These are phyloP conservation scores for Ranitomeya imitator DNA, from an alignment of 2,113 vertebrate species.

Conservation along the genomic window DNA sequence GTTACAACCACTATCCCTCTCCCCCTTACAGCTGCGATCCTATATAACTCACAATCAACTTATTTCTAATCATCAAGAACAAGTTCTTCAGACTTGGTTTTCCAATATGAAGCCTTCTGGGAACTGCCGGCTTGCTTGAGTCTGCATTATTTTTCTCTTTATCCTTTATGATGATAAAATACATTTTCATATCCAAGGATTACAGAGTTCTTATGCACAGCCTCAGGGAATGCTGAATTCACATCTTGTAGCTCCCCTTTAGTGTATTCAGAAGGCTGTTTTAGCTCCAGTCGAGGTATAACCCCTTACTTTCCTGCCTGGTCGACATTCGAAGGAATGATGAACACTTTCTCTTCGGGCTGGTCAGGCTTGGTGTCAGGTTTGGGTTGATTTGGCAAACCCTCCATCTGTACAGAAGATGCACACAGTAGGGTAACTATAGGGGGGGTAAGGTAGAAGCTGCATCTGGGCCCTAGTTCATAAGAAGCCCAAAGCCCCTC, in stretches of 20 bases:
- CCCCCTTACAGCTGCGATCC: too few relatives aligned
- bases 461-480: too few relatives aligned
- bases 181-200: conserved; percentile 13
- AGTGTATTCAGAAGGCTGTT: not conserved
- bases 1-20: too few relatives aligned
- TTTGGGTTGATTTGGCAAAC: not conserved
- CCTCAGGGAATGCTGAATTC: not conserved
- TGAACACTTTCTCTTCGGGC: not conserved
- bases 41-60: too few relatives aligned
- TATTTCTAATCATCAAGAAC: not conserved
- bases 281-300: not conserved
- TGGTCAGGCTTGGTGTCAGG: not conserved
- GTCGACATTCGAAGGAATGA: too few relatives aligned
- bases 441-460: too few relatives aligned
- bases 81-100: not conserved
- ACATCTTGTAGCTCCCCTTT: not conserved
- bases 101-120: not conserved
- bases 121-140: not conserved
- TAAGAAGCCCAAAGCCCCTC: too few relatives aligned
- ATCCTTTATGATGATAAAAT: conserved; percentile 5
- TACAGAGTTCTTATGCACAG: not conserved
- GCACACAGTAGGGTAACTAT: too few relatives aligned
- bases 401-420: too few relatives aligned
- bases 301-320: not conserved
- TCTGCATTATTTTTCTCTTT: conserved; percentile 10